A percentile compares a stretch with the other conserved stretches of the same genome.
Evolutionary conservation across 2,113 vertebrate genomes (phyloP).

Genomic region (Heptranchias perlo): DNA sequence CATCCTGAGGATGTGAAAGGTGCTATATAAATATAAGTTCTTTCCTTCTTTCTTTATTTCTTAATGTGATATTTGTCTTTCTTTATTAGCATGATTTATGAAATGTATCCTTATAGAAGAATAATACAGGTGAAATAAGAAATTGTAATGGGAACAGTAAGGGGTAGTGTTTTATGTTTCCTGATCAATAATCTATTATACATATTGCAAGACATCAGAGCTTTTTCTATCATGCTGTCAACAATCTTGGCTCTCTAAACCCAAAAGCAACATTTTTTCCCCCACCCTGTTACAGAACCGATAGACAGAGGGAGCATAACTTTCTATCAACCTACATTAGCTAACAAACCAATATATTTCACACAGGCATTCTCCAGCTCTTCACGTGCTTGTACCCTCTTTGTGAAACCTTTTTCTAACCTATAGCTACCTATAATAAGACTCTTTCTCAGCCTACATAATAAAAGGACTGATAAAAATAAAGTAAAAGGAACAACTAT

Average conservation of each 20-base stretch:
- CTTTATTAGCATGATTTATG: background rate
- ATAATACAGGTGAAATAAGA: background rate
- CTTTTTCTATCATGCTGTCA: too few relatives aligned
- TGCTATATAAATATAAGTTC: background rate
- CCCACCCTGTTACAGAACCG: background rate
- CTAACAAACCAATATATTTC: background rate
- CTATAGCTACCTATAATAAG: background rate
- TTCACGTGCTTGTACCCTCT: background rate
- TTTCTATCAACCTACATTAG: background rate
- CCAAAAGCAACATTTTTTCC: background rate
- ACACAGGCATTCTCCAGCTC: background rate
- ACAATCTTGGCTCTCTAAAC: background rate
- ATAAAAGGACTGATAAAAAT: too few relatives aligned
- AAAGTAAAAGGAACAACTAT: too few relatives aligned
- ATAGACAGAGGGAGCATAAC: background rate
- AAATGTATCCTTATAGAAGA: background rate
- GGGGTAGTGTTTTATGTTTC: background rate
- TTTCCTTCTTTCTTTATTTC: background rate
- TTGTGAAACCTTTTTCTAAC: background rate
- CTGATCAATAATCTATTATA: background rate
- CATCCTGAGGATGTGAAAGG: background rate
- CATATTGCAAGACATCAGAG: background rate
- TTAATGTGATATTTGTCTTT: background rate
- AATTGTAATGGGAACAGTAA: background rate
- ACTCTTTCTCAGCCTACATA: background rate